phyloP scores from a whole-genome alignment of 1,140 invertebrate species.

The Conopomorpha cramerella region DNA sequence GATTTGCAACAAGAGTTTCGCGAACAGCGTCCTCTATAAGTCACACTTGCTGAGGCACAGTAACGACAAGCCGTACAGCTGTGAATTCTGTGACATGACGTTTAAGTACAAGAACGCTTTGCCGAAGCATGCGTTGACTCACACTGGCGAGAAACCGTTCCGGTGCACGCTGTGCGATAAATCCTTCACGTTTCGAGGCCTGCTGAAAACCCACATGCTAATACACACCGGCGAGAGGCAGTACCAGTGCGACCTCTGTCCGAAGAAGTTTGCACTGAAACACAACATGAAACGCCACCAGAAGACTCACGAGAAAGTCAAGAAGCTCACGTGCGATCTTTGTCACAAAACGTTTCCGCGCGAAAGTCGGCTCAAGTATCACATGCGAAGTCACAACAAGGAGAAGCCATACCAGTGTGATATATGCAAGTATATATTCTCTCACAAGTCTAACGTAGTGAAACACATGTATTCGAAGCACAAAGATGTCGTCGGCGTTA shows the following conservation, averaged over 20 bases:
- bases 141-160: constrained; percentile 52
- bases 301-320: constrained; percentile 77
- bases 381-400: constrained; percentile 80
- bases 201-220: constrained; percentile 77
- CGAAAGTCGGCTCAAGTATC: constrained; percentile 81
- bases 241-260: constrained; percentile 80
- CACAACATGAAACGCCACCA: constrained; percentile 82
- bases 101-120: constrained; percentile 36
- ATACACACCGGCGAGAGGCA: constrained; percentile 88
- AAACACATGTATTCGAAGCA: constrained; percentile 30
- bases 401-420: constrained; percentile 86
- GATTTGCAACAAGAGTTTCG: constrained; percentile 24
- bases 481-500: too few relatives aligned
- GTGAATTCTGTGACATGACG: constrained; percentile 20
- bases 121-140: constrained; percentile 21
- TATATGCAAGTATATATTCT: constrained; percentile 90
- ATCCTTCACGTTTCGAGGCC: constrained; percentile 74
- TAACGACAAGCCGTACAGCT: constrained; percentile 19
- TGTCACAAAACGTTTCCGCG: constrained; percentile 79
- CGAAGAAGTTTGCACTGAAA: constrained; percentile 83
- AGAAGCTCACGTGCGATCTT: constrained; percentile 80
- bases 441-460: constrained; percentile 64
- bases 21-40: constrained; percentile 20
- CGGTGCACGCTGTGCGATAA: constrained; percentile 73
- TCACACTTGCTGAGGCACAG: constrained; percentile 24